Percentiles rank a stretch among this genome's conserved stretches.
These are phyloP conservation scores for Cerceris ruficornis DNA, from an alignment of 2,888 invertebrate species.

Conservation along the genomic window DNA sequence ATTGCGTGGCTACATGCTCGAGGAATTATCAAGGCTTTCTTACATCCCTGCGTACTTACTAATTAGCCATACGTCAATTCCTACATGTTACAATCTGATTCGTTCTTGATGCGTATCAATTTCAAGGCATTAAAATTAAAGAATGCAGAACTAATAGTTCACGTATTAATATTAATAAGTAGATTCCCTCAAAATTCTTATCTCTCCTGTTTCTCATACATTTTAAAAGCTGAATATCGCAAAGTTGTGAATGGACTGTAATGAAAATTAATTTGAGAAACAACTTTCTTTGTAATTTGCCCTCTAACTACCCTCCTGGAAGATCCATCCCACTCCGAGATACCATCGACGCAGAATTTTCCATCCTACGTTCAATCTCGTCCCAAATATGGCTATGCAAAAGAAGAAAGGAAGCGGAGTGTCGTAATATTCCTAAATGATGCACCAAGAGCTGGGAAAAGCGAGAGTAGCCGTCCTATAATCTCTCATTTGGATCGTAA, in stretches of 20 bases:
- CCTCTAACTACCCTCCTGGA: no score
- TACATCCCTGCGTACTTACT: conserved; percentile 59
- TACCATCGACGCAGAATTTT: conserved; percentile 17
- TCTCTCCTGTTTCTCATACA: no score
- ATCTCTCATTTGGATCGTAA: conserved; percentile 70
- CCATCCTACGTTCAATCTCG: background rate
- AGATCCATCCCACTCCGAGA: background rate
- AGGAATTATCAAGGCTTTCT: conserved; percentile 73
- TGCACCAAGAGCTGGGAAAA: conserved; percentile 41
- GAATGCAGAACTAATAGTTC: background rate
- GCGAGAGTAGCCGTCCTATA: conserved; percentile 54
- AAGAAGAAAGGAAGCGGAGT: conserved; percentile 24
- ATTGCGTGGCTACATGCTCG: conserved; percentile 74
- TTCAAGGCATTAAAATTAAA: background rate
- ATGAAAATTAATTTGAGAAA: no score
- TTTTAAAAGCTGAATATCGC: no score
- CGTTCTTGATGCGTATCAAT: conserved; percentile 9
- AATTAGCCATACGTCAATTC: conserved; percentile 42
- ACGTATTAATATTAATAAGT: background rate
- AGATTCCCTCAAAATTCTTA: no score
- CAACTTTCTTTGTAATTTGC: no score
- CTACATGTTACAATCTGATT: conserved; percentile 32
- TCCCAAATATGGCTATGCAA: conserved; percentile 42
- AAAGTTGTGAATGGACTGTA: no score
- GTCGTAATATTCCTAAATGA: conserved; percentile 33